Conservation (phyloP, 2,888 invertebrate genomes). For the Sipha maydis region DNA sequence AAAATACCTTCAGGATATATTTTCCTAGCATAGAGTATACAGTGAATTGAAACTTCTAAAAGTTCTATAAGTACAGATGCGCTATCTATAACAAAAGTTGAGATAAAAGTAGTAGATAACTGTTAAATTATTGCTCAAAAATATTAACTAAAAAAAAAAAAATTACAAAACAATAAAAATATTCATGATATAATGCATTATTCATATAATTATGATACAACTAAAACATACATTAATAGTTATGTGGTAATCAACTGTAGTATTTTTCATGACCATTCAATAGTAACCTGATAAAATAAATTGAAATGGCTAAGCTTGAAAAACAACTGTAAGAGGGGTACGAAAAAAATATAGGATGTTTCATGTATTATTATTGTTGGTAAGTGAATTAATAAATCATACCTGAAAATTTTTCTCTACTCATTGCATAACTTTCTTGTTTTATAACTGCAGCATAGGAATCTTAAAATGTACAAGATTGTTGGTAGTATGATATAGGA, state of each 20-base stretch:
- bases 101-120: neutral
- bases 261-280: neutral
- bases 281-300: neutral
- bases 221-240: neutral
- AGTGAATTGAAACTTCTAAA: slow-evolving; percentile 75
- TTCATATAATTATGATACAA: neutral
- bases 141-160: neutral
- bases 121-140: neutral
- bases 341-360: neutral
- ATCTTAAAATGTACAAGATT: neutral
- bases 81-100: slow-evolving; percentile 34
- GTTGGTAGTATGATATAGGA: no score
- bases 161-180: neutral
- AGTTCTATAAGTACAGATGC: slow-evolving; percentile 71
- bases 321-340: neutral
- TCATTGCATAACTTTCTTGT: slow-evolving; percentile 50
- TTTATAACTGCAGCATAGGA: neutral
- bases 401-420: slow-evolving; percentile 60
- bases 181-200: neutral
- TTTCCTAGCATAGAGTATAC: slow-evolving; percentile 72
- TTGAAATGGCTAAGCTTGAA: neutral
- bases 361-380: neutral
- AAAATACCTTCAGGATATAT: slow-evolving; percentile 76
- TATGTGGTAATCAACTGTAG: no score
- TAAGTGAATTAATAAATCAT: neutral